phyloP scores from a whole-genome alignment of 2,113 vertebrate species.

The Chaetura pelagica region DNA sequence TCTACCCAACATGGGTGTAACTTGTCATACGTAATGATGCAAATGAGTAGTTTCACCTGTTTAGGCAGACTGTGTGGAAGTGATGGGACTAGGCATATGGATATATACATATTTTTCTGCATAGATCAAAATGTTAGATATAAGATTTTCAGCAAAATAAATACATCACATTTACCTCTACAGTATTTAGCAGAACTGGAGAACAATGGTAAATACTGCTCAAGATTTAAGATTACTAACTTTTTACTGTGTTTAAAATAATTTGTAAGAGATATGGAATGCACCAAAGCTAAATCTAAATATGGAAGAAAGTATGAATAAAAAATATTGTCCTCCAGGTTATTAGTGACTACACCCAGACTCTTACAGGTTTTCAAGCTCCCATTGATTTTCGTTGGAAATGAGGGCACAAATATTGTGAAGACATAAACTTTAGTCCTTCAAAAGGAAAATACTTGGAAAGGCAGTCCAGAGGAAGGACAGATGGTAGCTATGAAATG shows the following conservation, averaged over 20 bases:
- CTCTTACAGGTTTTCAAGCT: not conserved
- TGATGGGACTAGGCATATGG: not conserved
- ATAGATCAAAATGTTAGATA: not conserved
- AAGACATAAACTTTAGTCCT: not conserved
- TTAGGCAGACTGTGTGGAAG: not conserved
- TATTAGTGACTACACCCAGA: not conserved
- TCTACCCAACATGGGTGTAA: not conserved
- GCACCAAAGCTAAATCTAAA: not conserved
- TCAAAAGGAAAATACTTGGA: not conserved
- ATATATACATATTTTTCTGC: not conserved
- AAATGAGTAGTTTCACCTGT: conserved; percentile 14
- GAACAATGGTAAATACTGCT: not conserved
- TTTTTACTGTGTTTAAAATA: not conserved
- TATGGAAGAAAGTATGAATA: not conserved
- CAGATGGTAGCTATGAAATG: not conserved
- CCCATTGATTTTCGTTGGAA: not conserved
- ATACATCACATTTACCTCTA: not conserved
- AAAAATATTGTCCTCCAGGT: not conserved
- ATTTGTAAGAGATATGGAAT: not conserved
- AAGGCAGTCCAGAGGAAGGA: not conserved
- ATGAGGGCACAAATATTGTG: not conserved
- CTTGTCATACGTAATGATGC: not conserved
- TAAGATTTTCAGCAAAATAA: not conserved
- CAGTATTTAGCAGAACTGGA: not conserved
- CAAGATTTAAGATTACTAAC: not conserved